Evolutionary conservation across 2,113 vertebrate genomes (phyloP), one percentile per base, ranked within the genome.

Genomic region (Malurus cyaneus): DNA sequence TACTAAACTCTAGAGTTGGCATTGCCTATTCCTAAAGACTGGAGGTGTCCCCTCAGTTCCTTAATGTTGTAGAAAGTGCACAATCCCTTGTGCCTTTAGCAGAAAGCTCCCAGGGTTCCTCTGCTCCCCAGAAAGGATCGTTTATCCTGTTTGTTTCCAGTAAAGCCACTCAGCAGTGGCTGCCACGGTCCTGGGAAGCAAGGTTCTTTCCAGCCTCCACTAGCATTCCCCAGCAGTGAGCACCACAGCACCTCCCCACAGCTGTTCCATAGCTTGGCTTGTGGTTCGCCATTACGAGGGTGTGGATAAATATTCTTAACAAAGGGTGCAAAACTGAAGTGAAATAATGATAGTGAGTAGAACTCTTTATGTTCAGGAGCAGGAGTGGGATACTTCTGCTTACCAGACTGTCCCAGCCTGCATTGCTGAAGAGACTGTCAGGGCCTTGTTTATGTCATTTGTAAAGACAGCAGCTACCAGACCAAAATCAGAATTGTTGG

Each of bases 371-470:
- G 41, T 93, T n/a, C 46, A 56, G 36, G 44, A 81, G 64, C 3
- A 14, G 23, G n/a, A 93, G 36, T 28, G 61, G 66, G 64, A 34
- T 90, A 76, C 18, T 84, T 72, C 31, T 61, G 66, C 83, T 98
- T 97, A 99, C 99, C 99, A 99, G 76, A 99, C 99, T 74, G 99
- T 99, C 89, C 99, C 99, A 49, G 99, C 99, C 96, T 99, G 99
- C 98, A 99, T 98, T 50, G 99, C 99, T 56, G 99, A 99, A 73
- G 99, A 99, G 74, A 99, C 97, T 18, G 98, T 98, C 97, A 99
- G 98, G 74, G 99, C 99, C 97, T 99, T 99, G 98, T 99, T 99
- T 97, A 99, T 99, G 97, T 99, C 98, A 16, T 96, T 99, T 88
- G 99, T 99, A 94, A 99, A 99, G 47, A 99, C 99, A 23, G 99